A percentile compares a stretch with the other conserved stretches of the same genome.
These are phyloP conservation scores for Petrophora chlorosata DNA, from an alignment of 2,888 invertebrate genomes.

Conservation along the genomic window DNA sequence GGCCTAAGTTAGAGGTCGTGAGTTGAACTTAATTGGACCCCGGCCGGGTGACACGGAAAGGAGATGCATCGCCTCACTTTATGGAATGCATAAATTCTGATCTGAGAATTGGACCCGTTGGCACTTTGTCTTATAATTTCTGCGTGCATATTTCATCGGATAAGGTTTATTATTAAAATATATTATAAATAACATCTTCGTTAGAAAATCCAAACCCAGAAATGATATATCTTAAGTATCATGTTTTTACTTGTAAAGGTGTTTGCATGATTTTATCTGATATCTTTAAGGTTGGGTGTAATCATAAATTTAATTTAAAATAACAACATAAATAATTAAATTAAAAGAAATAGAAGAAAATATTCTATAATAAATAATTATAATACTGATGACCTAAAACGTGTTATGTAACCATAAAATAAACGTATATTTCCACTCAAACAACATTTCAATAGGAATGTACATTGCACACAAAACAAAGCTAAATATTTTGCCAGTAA, in stretches of 20 bases:
- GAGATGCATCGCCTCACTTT: constrained; percentile 78
- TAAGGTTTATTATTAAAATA: constrained; percentile 42
- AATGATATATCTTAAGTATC: background rate
- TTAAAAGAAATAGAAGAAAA: background rate
- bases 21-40: constrained; percentile 81
- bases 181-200: constrained; percentile 31
- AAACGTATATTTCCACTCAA: no score
- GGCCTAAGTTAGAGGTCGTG: constrained; percentile 72
- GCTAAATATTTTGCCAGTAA: constrained; percentile 9
- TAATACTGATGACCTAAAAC: background rate
- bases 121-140: constrained; percentile 65
- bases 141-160: constrained; percentile 43
- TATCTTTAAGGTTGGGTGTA: background rate
- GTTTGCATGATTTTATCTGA: background rate
- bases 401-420: no score
- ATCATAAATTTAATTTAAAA: background rate
- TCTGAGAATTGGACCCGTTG: constrained; percentile 62
- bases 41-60: constrained; percentile 79
- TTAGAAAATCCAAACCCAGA: background rate
- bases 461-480: constrained; percentile 3
- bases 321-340: background rate
- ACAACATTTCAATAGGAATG: background rate
- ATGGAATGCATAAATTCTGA: constrained; percentile 79
- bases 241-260: background rate
- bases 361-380: background rate